Percentiles rank a stretch among this genome's conserved stretches.
Conservation (phyloP, 2,797 vertebrate species). For the Enteromius mattozi region DNA sequence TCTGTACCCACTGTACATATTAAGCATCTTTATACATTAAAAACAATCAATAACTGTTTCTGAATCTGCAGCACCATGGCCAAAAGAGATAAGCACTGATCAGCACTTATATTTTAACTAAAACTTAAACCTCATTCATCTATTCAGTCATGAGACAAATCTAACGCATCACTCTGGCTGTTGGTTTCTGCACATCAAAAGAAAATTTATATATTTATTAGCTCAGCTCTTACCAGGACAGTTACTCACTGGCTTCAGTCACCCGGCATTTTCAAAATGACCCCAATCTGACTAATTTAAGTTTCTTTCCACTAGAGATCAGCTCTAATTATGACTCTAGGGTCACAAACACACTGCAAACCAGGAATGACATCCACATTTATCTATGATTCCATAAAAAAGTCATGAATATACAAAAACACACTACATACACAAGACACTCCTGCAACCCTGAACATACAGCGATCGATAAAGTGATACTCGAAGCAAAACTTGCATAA, state of each 20-base stretch:
- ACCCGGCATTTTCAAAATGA: neutral
- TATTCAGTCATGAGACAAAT: neutral
- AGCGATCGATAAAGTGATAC: neutral
- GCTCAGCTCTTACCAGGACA: neutral
- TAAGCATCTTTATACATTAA: too few relatives aligned
- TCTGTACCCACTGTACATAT: too few relatives aligned
- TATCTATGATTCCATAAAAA: neutral
- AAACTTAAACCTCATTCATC: neutral
- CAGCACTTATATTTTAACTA: neutral
- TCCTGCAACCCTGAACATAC: neutral
- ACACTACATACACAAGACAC: neutral
- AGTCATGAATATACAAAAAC: neutral
- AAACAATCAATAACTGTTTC: too few relatives aligned
- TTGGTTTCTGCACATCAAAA: neutral
- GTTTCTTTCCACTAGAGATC: slow-evolving; percentile 4
- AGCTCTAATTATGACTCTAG: neutral
- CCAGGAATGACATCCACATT: neutral
- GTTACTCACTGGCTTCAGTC: neutral
- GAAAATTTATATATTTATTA: neutral
- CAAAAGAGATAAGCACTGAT: neutral
- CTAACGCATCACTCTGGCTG: neutral
- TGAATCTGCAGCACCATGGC: too few relatives aligned
- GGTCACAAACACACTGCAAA: neutral
- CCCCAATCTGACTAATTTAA: neutral
- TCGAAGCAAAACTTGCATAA: too few relatives aligned